phyloP scores from a whole-genome alignment of 2,113 vertebrate genomes.

The Pygoscelis antarcticus region DNA sequence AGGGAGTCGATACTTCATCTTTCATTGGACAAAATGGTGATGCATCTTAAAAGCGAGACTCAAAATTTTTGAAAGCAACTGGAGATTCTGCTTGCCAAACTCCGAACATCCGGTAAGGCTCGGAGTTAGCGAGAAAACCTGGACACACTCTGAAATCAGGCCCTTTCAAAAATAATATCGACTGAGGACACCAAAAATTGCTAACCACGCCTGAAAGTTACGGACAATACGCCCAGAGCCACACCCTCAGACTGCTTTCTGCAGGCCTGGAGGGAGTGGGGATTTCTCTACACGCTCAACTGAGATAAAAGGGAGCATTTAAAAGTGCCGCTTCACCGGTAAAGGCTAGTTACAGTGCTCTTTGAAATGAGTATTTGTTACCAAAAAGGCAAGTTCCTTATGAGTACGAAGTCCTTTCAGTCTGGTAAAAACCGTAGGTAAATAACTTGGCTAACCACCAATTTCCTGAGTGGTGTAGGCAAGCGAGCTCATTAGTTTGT shows the following conservation, averaged over 20 bases:
- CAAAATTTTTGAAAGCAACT: background rate
- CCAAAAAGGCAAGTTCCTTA: constrained; percentile 3
- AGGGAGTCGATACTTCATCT: background rate
- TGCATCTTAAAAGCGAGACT: background rate
- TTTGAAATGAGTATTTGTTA: background rate
- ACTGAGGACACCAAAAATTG: background rate
- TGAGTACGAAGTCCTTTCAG: constrained; percentile 28
- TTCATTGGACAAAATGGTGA: background rate
- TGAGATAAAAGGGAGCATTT: background rate
- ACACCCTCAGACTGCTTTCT: background rate
- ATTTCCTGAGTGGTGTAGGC: constrained; percentile 61
- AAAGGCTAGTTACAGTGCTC: background rate
- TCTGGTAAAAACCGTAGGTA: constrained; percentile 38
- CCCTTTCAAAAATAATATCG: background rate
- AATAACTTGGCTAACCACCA: constrained; percentile 69
- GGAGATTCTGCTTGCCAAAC: background rate
- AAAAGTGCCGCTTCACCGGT: background rate
- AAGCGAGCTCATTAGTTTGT: background rate
- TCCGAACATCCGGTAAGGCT: background rate
- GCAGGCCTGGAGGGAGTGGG: background rate
- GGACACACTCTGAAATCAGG: background rate
- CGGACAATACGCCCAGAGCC: background rate
- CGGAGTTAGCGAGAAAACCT: background rate
- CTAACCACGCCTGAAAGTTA: background rate
- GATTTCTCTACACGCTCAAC: background rate